phyloP scores from a whole-genome alignment of 2,888 invertebrate species.

The Odontocolon sp. region DNA sequence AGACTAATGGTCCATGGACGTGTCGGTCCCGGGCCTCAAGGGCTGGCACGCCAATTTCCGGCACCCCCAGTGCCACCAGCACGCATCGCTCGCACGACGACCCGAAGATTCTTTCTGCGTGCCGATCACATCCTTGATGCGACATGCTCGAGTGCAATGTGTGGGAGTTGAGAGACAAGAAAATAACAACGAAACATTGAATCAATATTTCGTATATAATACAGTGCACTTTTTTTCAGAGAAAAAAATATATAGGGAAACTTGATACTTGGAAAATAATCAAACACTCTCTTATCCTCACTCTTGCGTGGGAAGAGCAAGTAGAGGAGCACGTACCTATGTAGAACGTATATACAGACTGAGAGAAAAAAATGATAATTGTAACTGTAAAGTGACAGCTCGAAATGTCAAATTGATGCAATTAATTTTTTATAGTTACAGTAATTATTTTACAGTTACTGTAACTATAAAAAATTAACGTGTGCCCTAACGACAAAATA shows the following conservation, averaged over 20 bases:
- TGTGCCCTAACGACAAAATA: too few relatives aligned
- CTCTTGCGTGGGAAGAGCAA: background rate
- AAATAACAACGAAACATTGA: background rate
- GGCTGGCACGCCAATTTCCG: slow-evolving; percentile 72
- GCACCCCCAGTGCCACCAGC: slow-evolving; percentile 64
- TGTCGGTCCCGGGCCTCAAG: slow-evolving; percentile 71
- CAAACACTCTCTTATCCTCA: background rate
- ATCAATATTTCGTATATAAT: too few relatives aligned
- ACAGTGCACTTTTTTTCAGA: too few relatives aligned
- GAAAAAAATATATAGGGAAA: too few relatives aligned
- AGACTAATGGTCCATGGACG: slow-evolving; percentile 75
- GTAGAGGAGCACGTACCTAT: too few relatives aligned
- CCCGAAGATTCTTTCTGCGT: slow-evolving; percentile 12
- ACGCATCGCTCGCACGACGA: slow-evolving; percentile 51
- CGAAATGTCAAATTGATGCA: too few relatives aligned
- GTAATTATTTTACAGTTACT: too few relatives aligned
- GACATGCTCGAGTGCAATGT: background rate
- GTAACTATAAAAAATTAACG: too few relatives aligned
- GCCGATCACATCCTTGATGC: slow-evolving; percentile 13
- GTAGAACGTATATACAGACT: too few relatives aligned
- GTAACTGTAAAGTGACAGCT: too few relatives aligned
- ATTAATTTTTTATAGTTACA: too few relatives aligned
- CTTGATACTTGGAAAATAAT: slow-evolving; percentile 4
- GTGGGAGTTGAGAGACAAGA: background rate
- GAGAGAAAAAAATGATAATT: too few relatives aligned